Percentiles rank a stretch among this genome's conserved stretches.
phyloP scores from a whole-genome alignment of 2,113 vertebrate species.

The Litocranius walleri region DNA sequence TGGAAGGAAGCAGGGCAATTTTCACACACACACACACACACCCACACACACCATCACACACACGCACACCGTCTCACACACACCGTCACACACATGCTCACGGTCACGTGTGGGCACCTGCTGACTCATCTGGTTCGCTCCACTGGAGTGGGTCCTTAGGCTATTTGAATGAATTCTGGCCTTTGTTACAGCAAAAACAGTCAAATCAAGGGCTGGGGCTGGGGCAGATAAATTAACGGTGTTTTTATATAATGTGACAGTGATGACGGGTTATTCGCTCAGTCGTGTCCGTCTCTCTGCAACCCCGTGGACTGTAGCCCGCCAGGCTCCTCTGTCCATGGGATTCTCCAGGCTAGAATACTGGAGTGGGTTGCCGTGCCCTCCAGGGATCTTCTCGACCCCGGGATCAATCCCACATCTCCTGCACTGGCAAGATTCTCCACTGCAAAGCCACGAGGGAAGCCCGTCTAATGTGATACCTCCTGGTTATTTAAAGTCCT shows the following conservation, averaged over 20 bases:
- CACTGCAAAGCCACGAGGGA: neutral
- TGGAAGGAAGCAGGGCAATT: neutral
- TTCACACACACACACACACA: neutral
- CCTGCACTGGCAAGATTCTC: neutral
- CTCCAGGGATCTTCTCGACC: neutral
- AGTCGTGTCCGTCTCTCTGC: neutral
- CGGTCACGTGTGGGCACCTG: fast-evolving
- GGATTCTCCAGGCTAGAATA: neutral
- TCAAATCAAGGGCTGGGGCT: fast-evolving
- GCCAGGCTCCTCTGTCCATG: neutral
- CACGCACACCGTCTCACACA: neutral
- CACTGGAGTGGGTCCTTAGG: fast-evolving
- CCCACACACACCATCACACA: neutral
- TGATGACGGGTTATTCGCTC: neutral
- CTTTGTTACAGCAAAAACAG: fast-evolving
- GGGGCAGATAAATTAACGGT: fast-evolving
- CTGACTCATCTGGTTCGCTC: fast-evolving
- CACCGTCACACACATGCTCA: neutral
- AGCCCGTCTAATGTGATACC: fast-evolving
- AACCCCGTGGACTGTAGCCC: neutral
- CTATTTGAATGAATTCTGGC: fast-evolving
- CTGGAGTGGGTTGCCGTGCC: neutral
- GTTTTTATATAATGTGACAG: fast-evolving
- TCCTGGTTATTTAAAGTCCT: fast-evolving
- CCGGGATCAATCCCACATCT: neutral